These are phyloP conservation scores for Aleiodes sp. DNA, from an alignment of 1,140 invertebrate species.

Conservation along the genomic window DNA sequence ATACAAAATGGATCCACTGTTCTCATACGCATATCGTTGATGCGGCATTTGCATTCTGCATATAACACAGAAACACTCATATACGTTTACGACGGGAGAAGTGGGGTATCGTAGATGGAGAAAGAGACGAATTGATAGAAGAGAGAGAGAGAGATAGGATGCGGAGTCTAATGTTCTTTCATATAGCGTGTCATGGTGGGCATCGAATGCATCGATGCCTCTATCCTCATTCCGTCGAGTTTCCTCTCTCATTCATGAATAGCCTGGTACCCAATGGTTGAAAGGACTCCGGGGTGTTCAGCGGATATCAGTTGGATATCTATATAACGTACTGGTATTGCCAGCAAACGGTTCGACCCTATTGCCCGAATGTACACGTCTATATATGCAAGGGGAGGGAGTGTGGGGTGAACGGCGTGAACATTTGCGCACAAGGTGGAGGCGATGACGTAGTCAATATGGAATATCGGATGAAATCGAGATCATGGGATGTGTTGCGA, in stretches of 20 bases:
- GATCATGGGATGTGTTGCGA: slow-evolving; percentile 16
- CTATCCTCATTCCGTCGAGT: background rate
- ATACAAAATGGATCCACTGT: slow-evolving; percentile 21
- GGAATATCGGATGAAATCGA: slow-evolving; percentile 18
- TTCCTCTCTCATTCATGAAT: slow-evolving; percentile 26
- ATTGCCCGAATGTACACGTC: slow-evolving; percentile 11
- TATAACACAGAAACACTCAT: background rate
- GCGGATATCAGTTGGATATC: slow-evolving; percentile 29
- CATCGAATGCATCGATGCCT: slow-evolving; percentile 11
- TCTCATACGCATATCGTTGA: slow-evolving; percentile 1
- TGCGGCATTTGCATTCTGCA: background rate
- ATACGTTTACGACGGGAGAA: background rate
- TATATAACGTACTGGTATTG: slow-evolving; percentile 14
- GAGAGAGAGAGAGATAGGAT: background rate
- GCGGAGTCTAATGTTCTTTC: slow-evolving; percentile 26
- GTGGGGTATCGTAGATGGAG: too few species aligned
- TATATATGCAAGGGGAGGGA: background rate
- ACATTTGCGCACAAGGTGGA: background rate
- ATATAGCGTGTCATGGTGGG: slow-evolving; percentile 6
- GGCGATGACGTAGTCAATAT: background rate
- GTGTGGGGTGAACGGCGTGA: background rate
- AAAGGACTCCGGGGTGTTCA: slow-evolving; percentile 22
- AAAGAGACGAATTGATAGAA: too few species aligned
- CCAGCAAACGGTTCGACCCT: slow-evolving; percentile 14
- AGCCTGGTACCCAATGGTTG: slow-evolving; percentile 17